A percentile compares a stretch with the other conserved stretches of the same genome.
phyloP scores from a whole-genome alignment of 2,113 vertebrate genomes.

The Nansenia antarctica region DNA sequence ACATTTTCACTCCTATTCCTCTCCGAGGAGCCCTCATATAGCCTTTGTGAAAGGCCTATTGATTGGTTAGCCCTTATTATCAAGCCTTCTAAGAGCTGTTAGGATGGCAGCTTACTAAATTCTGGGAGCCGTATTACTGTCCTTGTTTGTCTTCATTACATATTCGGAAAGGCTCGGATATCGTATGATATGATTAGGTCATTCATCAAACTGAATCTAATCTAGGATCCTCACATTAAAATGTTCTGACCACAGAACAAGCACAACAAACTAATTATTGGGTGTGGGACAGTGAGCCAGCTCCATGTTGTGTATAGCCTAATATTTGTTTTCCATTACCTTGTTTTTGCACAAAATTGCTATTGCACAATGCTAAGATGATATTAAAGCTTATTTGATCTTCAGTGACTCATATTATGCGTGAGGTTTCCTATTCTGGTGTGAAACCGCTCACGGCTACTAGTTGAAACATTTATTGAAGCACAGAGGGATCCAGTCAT shows the following conservation, averaged over 20 bases:
- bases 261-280: too few species aligned
- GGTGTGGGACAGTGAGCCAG: too few species aligned
- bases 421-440: too few species aligned
- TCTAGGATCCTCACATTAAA: neutral
- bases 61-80: conserved; percentile 30
- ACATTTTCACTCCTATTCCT: conserved; percentile 12
- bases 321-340: too few species aligned
- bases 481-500: too few species aligned
- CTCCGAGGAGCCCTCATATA: conserved; percentile 13
- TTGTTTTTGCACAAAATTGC: too few species aligned
- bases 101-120: conserved; percentile 23
- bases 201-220: neutral
- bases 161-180: neutral
- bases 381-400: too few species aligned
- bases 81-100: conserved; percentile 15
- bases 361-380: too few species aligned
- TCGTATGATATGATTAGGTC: neutral
- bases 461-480: too few species aligned
- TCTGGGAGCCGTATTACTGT: neutral
- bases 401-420: too few species aligned
- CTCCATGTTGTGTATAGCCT: too few species aligned
- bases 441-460: too few species aligned
- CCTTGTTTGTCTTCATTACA: neutral
- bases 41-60: conserved; percentile 29
- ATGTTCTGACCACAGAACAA: neutral